phyloP scores from a whole-genome alignment of 37 sponge, comb jelly and placozoan species.

The Cladorhizidae sp. region DNA sequence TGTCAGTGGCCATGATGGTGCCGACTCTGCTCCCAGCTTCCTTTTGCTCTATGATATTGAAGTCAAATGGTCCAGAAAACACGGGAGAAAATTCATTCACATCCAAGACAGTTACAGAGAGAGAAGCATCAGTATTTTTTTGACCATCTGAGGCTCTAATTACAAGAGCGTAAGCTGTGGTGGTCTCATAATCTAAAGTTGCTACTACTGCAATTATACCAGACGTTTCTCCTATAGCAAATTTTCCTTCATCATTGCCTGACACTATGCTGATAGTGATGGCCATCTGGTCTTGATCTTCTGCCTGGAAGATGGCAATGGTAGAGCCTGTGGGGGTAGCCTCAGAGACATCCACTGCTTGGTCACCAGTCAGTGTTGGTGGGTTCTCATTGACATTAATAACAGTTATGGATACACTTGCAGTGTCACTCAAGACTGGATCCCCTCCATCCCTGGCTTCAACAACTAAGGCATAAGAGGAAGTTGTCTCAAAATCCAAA shows the following conservation, averaged over 20 bases:
- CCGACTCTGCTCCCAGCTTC: conserved; percentile 20
- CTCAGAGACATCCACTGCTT: conserved; percentile 45
- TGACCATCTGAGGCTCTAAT: conserved; percentile 49
- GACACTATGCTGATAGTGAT: not conserved
- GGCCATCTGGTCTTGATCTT: conserved; percentile 34
- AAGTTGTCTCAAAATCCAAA: conserved; percentile 41
- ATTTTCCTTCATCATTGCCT: conserved; percentile 40
- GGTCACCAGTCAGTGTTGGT: conserved; percentile 34
- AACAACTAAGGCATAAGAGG: conserved; percentile 25
- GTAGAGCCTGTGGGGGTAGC: not conserved
- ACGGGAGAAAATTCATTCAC: conserved; percentile 77
- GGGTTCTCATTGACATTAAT: conserved; percentile 75
- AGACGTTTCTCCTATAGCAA: conserved; percentile 38
- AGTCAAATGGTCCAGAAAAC: conserved; percentile 18
- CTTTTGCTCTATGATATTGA: conserved; percentile 42
- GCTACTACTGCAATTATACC: conserved; percentile 35
- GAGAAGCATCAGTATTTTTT: not conserved
- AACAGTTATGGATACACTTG: conserved; percentile 40
- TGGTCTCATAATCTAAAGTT: conserved; percentile 65
- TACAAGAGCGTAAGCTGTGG: conserved; percentile 22
- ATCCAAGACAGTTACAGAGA: conserved; percentile 63
- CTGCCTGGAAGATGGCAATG: conserved; percentile 33
- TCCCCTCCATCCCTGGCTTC: conserved; percentile 34
- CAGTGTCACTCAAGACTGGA: conserved; percentile 22
- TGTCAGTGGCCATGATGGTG: conserved; percentile 43